Base-by-base conservation (phyloP, 2,888 invertebrate species). In the Diloba caeruleocephala region DNA sequence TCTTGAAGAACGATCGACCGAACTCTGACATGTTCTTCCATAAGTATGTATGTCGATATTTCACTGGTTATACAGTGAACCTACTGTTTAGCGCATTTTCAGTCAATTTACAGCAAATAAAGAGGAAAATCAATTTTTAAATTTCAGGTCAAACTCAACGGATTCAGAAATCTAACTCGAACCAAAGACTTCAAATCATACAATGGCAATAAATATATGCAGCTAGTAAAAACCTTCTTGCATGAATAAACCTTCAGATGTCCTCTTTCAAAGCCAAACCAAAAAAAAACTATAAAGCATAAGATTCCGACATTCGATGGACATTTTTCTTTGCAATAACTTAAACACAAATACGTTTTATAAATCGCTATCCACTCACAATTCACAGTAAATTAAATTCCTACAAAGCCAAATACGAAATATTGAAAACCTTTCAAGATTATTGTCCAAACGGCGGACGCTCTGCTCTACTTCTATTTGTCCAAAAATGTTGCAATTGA, bases 401-500 rank as follows among this genome's bases (percentile, higher is more conserved):
- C 26, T 15, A 39, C 56, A 63, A 67, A 63, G 55, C 54, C 58
- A 59, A 60, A 74, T 45, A 61, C 34, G 31, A 50, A 56, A 71
- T 61, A 58, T 79, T 78, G 75, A 72, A 69, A 67, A 58, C 71
- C 62, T 74, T 82, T 76, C 42, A 80, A 82, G 84, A 82, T 79
- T 81, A 80, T 81, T 80, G 81, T 73, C 54, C 74, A 73, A 74
- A 67, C 77, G 71, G 59, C 60, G 66, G 59, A 50, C 71, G 71
- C 66, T 64, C 70, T 69, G 69, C 55, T 67, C 57, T 57, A 55
- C 74, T 78, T 77, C 71, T 78, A 79, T 81, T 82, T 81, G 84
- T 84, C 87, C 85, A 85, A 88, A 91, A 90, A 87, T 87, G 69
- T 84, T 84, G 84, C 88, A 84, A 84, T 88, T 85, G 88, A 89